Percentiles rank a stretch among this genome's conserved stretches.
Conservation (phyloP, 2,797 vertebrate species). For the Austrolebias charrua region DNA sequence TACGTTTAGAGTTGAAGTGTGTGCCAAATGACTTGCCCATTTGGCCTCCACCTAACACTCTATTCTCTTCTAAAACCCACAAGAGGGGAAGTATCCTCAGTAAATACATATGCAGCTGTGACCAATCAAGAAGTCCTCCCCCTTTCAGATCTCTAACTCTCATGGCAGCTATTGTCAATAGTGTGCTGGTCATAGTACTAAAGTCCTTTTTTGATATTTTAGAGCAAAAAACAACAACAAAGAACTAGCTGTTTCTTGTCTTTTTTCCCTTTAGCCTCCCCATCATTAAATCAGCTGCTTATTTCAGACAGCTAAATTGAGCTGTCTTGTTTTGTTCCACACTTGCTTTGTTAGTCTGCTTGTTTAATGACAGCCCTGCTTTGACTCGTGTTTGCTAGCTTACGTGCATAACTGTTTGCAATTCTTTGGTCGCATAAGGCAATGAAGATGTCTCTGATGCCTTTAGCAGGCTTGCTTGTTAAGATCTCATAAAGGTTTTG, state of each 20-base stretch:
- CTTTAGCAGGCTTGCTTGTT: constrained; percentile 32
- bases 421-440: constrained; percentile 48
- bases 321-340: constrained; percentile 23
- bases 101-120: constrained; percentile 66
- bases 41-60: constrained; percentile 43
- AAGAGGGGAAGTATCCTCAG: constrained; percentile 63
- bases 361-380: constrained; percentile 72
- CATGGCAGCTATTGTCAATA: constrained; percentile 27
- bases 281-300: constrained; percentile 49
- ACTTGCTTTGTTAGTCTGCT: constrained; percentile 56
- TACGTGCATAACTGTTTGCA: constrained; percentile 42
- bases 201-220: constrained; percentile 28
- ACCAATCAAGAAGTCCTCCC: constrained; percentile 39
- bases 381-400: constrained; percentile 46
- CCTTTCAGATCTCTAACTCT: constrained; percentile 9
- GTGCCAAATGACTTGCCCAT: constrained; percentile 56
- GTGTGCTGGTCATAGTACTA: constrained; percentile 16
- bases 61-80: constrained; percentile 25
- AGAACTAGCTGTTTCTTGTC: constrained; percentile 5
- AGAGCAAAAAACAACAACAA: constrained; percentile 46
- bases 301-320: constrained; percentile 53
- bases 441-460: constrained; percentile 30
- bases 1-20: constrained; percentile 18
- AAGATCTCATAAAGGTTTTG: constrained; percentile 4
- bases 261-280: constrained; percentile 20